Conservation (phyloP, 2,113 vertebrate genomes). For the Ancistrus triradiatus region DNA sequence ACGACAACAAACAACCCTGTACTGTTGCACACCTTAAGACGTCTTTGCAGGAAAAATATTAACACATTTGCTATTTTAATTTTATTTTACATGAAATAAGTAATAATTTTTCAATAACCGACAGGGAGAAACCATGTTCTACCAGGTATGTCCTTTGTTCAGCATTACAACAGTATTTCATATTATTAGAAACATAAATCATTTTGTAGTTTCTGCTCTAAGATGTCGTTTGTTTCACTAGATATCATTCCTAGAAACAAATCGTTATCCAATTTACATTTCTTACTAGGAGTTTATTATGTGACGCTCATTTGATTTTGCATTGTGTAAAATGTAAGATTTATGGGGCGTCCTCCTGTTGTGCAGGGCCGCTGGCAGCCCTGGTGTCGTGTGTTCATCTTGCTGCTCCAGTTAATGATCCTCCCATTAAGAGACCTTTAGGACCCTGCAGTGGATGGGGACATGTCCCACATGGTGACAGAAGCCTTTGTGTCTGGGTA, state of each 20-base stretch:
- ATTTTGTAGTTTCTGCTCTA: neutral
- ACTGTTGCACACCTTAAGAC: too few species aligned
- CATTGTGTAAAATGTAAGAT: conserved; percentile 46
- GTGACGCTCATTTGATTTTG: conserved; percentile 34
- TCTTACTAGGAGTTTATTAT: conserved; percentile 24
- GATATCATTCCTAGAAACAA: conserved; percentile 5
- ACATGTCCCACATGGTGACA: conserved; percentile 48
- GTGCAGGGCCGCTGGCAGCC: conserved; percentile 5
- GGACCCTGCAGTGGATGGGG: conserved; percentile 45
- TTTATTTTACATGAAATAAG: neutral
- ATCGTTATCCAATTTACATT: conserved; percentile 5
- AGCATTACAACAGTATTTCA: neutral
- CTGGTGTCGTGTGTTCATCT: conserved; percentile 17
- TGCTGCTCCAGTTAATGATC: conserved; percentile 53
- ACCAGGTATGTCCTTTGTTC: neutral
- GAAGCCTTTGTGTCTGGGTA: conserved; percentile 56
- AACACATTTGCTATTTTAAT: conserved; percentile 8
- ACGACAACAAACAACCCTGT: too few species aligned
- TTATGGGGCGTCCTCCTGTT: conserved; percentile 29
- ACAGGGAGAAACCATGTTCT: conserved; percentile 6
- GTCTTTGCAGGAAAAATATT: too few species aligned
- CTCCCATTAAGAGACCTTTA: conserved; percentile 53
- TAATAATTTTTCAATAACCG: conserved; percentile 4
- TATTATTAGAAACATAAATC: conserved; percentile 14
- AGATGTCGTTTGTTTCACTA: conserved; percentile 12